Conservation (phyloP, 2,113 vertebrate species). For the Nannospalax galili region DNA sequence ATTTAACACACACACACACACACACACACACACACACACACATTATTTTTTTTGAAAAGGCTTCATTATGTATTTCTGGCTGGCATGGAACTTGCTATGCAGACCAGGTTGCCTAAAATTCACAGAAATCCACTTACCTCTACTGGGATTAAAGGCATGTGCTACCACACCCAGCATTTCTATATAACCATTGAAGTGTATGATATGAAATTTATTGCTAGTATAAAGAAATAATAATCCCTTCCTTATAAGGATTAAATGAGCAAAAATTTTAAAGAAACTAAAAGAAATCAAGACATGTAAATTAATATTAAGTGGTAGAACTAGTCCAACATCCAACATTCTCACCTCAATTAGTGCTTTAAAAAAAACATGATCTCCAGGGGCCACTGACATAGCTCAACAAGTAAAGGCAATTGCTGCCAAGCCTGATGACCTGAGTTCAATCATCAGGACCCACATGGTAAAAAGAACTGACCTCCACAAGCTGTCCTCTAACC, state of each 20-base stretch:
- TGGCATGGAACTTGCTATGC: too few relatives aligned
- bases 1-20: neutral
- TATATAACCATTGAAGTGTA: neutral
- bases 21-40: too few relatives aligned
- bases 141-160: too few relatives aligned
- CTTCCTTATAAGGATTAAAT: neutral
- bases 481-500: neutral
- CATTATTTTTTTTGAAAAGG: too few relatives aligned
- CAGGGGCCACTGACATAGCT: neutral
- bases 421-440: neutral
- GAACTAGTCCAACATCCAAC: neutral
- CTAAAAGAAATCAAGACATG: conserved; percentile 1
- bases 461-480: neutral
- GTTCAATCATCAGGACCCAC: neutral
- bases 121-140: too few relatives aligned
- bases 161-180: neutral
- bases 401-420: neutral
- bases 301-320: neutral
- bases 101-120: too few relatives aligned
- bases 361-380: neutral
- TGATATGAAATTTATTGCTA: neutral
- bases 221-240: neutral
- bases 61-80: too few relatives aligned
- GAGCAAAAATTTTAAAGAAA: conserved; percentile 12
- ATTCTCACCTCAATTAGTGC: neutral